Evolutionary conservation across 2,113 vertebrate species (phyloP).

Genomic region (Macrotus californicus): DNA sequence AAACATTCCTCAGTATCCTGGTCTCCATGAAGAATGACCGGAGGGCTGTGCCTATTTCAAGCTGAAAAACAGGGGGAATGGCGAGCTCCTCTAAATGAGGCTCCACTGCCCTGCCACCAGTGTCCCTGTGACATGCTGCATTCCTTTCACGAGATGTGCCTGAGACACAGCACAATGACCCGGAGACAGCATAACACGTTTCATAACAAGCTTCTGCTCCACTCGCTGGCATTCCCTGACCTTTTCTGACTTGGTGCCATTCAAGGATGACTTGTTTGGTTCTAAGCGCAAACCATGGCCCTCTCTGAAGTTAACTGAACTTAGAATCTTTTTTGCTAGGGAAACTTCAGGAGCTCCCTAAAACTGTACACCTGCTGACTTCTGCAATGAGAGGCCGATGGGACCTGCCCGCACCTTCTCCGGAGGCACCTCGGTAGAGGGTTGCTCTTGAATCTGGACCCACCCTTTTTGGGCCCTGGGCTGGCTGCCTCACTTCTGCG

Average conservation of each 20-base stretch:
- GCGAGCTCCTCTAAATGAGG: neutral
- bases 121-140: neutral
- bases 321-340: neutral
- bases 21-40: neutral
- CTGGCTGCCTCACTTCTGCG: neutral
- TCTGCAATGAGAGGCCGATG: neutral
- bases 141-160: neutral
- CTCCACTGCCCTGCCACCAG: neutral
- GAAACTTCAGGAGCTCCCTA: neutral
- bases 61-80: neutral
- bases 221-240: neutral
- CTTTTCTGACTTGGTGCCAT: neutral
- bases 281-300: neutral
- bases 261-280: neutral
- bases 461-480: neutral
- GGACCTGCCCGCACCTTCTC: neutral
- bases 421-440: accelerated
- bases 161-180: neutral
- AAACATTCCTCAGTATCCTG: neutral
- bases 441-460: neutral
- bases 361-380: neutral
- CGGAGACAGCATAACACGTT: neutral
- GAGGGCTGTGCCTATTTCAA: neutral
- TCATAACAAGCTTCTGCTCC: neutral
- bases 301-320: neutral